Conservation (phyloP, 2,113 vertebrate species). For the Lutjanus erythropterus region DNA sequence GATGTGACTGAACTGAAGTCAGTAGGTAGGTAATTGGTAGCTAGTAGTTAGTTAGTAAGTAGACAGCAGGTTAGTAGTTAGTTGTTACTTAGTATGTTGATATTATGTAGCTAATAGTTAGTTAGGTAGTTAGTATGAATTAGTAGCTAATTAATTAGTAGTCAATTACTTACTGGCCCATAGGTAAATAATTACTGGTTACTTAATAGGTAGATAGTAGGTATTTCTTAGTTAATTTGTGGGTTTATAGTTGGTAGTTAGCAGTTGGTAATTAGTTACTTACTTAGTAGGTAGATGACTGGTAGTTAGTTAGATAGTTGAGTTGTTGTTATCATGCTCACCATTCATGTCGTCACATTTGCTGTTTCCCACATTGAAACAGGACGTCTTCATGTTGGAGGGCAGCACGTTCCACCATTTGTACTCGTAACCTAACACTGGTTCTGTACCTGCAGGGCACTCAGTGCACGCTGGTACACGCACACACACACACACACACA, state of each 20-base stretch:
- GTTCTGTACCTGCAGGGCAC: constrained; percentile 95
- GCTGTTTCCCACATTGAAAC: constrained; percentile 96
- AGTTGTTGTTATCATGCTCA: constrained; percentile 80
- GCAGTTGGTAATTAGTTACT: background rate
- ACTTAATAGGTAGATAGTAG: background rate
- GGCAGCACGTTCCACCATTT: constrained; percentile 99
- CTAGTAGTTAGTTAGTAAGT: too few species aligned
- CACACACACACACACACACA: constrained; percentile 41
- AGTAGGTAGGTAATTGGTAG: background rate
- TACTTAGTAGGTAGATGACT: too few species aligned
- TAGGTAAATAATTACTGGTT: too few species aligned
- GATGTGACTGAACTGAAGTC: background rate
- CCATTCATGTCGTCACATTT: constrained; percentile 98
- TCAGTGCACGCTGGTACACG: constrained; percentile 86
- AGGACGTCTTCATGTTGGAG: constrained; percentile 96
- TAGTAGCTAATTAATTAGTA: too few species aligned
- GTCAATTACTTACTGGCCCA: too few species aligned
- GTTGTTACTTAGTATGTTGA: too few species aligned
- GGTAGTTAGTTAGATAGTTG: too few species aligned
- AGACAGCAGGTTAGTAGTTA: too few species aligned
- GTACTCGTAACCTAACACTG: constrained; percentile 93
- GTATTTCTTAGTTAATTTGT: too few species aligned
- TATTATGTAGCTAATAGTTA: too few species aligned
- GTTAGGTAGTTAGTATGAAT: background rate
- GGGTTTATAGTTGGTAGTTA: too few species aligned